Evolutionary conservation across 2,797 vertebrate species (phyloP).

Genomic region (Lophius americanus): DNA sequence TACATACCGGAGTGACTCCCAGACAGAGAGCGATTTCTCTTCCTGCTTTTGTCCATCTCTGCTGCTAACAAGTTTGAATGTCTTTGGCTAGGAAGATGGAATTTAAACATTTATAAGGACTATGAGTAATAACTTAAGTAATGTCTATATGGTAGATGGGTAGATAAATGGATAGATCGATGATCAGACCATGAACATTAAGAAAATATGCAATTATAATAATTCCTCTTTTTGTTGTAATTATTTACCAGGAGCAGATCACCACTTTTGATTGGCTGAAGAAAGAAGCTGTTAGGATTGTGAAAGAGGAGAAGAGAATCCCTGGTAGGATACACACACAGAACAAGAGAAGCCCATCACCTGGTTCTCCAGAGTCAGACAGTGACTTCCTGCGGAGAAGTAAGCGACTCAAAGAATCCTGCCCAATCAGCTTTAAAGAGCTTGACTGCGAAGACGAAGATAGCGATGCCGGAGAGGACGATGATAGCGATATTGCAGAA

Average conservation of each 20-base stretch:
- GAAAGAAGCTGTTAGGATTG: conserved; percentile 74
- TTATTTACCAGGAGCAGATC: conserved; percentile 63
- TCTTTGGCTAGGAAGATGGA: too few species aligned
- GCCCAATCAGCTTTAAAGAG: conserved; percentile 58
- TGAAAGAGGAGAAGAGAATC: conserved; percentile 50
- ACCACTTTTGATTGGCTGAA: conserved; percentile 77
- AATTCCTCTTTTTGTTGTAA: not conserved
- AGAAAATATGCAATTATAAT: not conserved
- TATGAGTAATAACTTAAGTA: too few species aligned
- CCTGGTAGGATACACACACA: conserved; percentile 17
- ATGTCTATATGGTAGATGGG: too few species aligned
- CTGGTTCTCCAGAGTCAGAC: conserved; percentile 51
- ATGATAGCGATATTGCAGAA: conserved; percentile 46
- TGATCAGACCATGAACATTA: not conserved
- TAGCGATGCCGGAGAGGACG: conserved; percentile 34
- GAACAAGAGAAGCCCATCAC: conserved; percentile 66
- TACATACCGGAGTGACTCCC: too few species aligned
- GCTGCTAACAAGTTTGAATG: too few species aligned
- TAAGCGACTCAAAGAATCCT: conserved; percentile 66
- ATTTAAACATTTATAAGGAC: too few species aligned
- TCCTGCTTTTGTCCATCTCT: too few species aligned
- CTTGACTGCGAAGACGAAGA: conserved; percentile 26
- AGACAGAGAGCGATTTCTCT: too few species aligned
- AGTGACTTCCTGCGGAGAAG: conserved; percentile 52
- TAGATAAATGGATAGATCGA: too few species aligned